These are phyloP conservation scores for Setipinna tenuifilis DNA, from an alignment of 2,797 vertebrate species.

Conservation along the genomic window DNA sequence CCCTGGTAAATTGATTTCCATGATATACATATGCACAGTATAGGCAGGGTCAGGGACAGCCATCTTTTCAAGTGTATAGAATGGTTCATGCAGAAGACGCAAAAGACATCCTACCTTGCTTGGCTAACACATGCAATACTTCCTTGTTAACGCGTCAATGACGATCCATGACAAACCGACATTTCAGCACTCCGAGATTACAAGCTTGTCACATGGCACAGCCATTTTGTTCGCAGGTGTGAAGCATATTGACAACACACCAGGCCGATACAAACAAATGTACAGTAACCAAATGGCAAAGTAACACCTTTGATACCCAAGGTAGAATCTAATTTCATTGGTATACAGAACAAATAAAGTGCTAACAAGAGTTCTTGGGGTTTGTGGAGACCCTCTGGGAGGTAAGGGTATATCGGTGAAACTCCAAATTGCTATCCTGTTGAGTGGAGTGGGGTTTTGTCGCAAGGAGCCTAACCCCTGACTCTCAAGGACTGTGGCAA, in stretches of 20 bases:
- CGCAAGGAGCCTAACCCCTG: background rate
- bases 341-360: background rate
- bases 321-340: background rate
- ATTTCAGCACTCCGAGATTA: background rate
- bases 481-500: slow-evolving; percentile 8
- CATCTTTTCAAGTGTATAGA: background rate
- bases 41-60: background rate
- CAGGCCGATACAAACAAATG: background rate
- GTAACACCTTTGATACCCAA: background rate
- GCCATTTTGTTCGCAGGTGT: background rate
- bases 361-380: background rate
- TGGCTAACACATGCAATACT: background rate
- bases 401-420: background rate
- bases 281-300: background rate
- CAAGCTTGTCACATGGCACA: background rate
- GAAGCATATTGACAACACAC: background rate
- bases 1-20: slow-evolving; percentile 16
- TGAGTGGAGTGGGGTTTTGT: background rate
- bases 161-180: background rate
- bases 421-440: background rate
- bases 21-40: slow-evolving; percentile 15
- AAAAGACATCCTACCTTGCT: background rate
- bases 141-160: background rate
- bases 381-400: background rate
- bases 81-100: background rate